Evolutionary conservation across 2,113 vertebrate species (phyloP).

Genomic region (Chaetorhynchus papuensis): DNA sequence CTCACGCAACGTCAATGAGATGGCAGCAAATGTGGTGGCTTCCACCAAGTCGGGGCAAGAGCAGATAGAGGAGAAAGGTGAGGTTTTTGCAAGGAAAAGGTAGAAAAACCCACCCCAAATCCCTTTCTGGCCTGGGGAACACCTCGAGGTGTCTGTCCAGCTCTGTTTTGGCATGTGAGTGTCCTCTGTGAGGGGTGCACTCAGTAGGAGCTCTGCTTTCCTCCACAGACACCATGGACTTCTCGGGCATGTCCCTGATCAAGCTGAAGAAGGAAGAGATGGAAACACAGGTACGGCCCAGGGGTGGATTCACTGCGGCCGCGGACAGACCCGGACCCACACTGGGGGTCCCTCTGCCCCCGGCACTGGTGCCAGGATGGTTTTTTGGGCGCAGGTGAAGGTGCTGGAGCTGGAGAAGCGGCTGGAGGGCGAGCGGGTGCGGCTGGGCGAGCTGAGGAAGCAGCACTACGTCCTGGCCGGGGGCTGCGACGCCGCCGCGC

Average conservation of each 20-base stretch:
- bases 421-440: constrained; percentile 85
- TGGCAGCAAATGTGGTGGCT: constrained; percentile 89
- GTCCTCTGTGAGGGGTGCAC: background rate
- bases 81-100: background rate
- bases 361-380: rapidly evolving
- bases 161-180: rapidly evolving
- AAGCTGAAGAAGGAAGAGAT: constrained; percentile 96
- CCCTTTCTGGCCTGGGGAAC: background rate
- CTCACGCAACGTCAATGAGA: constrained; percentile 88
- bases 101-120: background rate
- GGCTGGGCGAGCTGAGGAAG: constrained; percentile 88
- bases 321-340: rapidly evolving
- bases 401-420: constrained; percentile 89
- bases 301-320: rapidly evolving
- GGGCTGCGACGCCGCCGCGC: background rate
- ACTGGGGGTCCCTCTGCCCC: rapidly evolving
- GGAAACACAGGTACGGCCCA: constrained; percentile 83
- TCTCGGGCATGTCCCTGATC: constrained; percentile 94
- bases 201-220: background rate
- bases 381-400: constrained; percentile 79
- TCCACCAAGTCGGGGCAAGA: constrained; percentile 91
- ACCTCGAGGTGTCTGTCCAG: rapidly evolving
- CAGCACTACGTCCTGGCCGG: constrained; percentile 89
- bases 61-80: constrained; percentile 89
- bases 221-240: constrained; percentile 91